phyloP scores from a whole-genome alignment of 2,888 invertebrate genomes.

The Diloba caeruleocephala region DNA sequence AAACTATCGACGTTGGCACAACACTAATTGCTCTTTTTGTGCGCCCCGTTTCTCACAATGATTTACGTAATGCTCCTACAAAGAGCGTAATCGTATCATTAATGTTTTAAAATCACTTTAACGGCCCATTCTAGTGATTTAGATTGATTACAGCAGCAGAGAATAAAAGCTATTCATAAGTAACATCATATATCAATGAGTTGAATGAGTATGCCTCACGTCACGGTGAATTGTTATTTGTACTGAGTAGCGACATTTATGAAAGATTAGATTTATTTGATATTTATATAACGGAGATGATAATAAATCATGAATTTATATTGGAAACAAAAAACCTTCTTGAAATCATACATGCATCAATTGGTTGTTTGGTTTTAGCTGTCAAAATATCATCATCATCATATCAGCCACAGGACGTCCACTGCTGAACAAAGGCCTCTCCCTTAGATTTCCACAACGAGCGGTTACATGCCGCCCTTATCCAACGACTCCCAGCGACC shows the following conservation, averaged over 20 bases:
- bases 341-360: background rate
- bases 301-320: conserved; percentile 19
- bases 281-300: conserved; percentile 29
- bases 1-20: conserved; percentile 85
- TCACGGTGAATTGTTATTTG: conserved; percentile 42
- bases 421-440: too few species aligned
- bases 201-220: conserved; percentile 26
- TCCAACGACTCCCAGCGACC: too few species aligned
- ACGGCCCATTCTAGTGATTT: conserved; percentile 76
- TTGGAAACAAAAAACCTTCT: conserved; percentile 22
- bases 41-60: conserved; percentile 78
- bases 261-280: conserved; percentile 49
- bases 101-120: conserved; percentile 78
- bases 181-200: conserved; percentile 50
- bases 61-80: conserved; percentile 78
- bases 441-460: too few species aligned
- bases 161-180: conserved; percentile 59
- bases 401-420: too few species aligned
- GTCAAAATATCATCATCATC: too few species aligned
- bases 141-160: conserved; percentile 73
- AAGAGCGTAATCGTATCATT: conserved; percentile 78
- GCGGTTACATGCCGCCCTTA: too few species aligned
- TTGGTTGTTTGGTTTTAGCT: too few species aligned
- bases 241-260: conserved; percentile 44
- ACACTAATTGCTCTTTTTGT: conserved; percentile 87